phyloP scores from a whole-genome alignment of 2,888 invertebrate species.

The Creontiades dilutus region DNA sequence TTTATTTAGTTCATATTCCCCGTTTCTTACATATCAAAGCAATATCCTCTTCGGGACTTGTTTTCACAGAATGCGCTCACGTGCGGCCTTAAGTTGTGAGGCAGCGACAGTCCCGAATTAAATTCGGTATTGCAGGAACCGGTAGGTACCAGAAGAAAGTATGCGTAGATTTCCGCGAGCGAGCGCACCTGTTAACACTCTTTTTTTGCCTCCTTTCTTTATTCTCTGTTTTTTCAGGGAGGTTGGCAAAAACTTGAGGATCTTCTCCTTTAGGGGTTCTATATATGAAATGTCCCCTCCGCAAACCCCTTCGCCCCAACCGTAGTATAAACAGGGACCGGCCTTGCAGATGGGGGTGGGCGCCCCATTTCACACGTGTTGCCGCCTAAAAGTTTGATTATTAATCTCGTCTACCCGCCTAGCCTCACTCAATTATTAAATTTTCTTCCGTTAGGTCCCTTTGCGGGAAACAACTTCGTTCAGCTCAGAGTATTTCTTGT shows the following conservation, averaged over 20 bases:
- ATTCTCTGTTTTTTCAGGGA: not conserved
- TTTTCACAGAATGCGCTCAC: not conserved
- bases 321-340: not conserved
- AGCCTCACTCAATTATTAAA: slow-evolving; percentile 39
- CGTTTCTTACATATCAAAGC: not conserved
- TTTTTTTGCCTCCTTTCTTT: not conserved
- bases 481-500: not conserved
- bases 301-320: not conserved
- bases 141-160: not conserved
- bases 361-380: slow-evolving; percentile 46
- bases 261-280: not conserved
- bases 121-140: not conserved
- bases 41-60: slow-evolving; percentile 9
- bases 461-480: slow-evolving; percentile 4
- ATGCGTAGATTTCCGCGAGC: not conserved
- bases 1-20: too few relatives aligned
- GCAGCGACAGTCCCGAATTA: not conserved
- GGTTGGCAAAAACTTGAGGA: not conserved
- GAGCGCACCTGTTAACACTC: slow-evolving; percentile 29
- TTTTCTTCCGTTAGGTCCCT: slow-evolving; percentile 8
- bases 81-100: not conserved
- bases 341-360: not conserved
- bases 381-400: slow-evolving; percentile 49
- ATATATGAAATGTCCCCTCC: slow-evolving; percentile 22
- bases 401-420: slow-evolving; percentile 24